Evolutionary conservation across 2,888 invertebrate species (phyloP).

Genomic region (Drepanosiphum platanoidis): DNA sequence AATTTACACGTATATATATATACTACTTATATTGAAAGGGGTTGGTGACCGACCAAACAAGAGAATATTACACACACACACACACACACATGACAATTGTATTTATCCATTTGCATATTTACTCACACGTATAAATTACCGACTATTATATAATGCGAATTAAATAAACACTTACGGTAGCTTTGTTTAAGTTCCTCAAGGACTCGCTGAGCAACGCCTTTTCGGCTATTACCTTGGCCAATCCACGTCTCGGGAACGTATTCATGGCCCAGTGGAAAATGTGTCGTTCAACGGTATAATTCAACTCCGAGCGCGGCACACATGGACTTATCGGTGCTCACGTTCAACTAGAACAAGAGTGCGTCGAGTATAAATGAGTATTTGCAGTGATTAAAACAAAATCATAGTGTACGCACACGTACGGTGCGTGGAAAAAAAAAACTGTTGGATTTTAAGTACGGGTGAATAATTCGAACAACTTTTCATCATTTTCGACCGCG

Average conservation of each 20-base stretch:
- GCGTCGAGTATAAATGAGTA: no score
- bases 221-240: conserved; percentile 56
- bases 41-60: not conserved
- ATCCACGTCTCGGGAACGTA: conserved; percentile 8
- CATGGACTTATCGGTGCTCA: not conserved
- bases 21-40: not conserved
- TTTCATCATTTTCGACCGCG: no score
- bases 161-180: conserved; percentile 50
- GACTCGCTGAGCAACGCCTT: conserved; percentile 53
- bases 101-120: not conserved
- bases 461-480: no score
- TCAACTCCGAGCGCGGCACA: not conserved
- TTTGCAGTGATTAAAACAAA: not conserved
- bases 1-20: not conserved
- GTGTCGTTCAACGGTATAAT: not conserved
- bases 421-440: no score
- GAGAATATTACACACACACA: conserved; percentile 19
- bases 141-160: conserved; percentile 14
- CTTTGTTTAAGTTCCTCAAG: conserved; percentile 54
- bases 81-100: not conserved
- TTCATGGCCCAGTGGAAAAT: conserved; percentile 8
- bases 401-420: no score
- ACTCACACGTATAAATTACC: not conserved
- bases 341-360: conserved; percentile 1
- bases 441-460: no score